Base-by-base conservation (phyloP, 2,888 invertebrate species). In the Pocota personata region DNA sequence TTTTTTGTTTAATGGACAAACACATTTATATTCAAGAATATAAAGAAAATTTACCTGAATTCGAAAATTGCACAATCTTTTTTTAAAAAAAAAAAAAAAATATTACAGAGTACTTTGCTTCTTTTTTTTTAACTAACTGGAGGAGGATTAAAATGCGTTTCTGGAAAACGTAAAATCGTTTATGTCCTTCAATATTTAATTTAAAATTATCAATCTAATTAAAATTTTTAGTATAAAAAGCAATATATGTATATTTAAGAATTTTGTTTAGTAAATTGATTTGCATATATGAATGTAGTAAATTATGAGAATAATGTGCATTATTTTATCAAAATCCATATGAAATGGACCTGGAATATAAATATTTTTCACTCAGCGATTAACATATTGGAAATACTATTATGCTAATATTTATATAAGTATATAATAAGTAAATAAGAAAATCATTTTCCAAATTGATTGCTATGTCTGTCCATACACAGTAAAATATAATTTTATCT, bases 401-500 rank as follows among this genome's bases (percentile, higher is more conserved):
- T 40, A 58, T 58, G 37, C 14, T 58, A 16, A 43, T 55, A 12
- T 67, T 24, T 67, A 16, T 48, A 32, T 57, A 69, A 16, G 19
- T 40, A 52, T 52, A 37, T 21, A 43, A 8, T 52, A 50, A 27
- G 37, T 30, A 37, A 64, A 46, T 60, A 52, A 35, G 12, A 69
- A 66, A 55, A 40, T 40, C 16, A 30, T 82, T 73, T 82, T 82
- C 86, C 87, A 83, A 87, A 87, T 78, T 69, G 87, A 87, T 87
- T 82, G 87, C 78, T 69, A 87, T 87, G 87, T 82, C 87, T 87
- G 83, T 83, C 78, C 83, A 83, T 82, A 83, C 66, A 87, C 58
- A 67, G 80, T 71, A 87, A 87, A 83, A 78, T 83, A 78, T 71
- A 72, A 78, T 82, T 87, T 87, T 82, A 83, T 75, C 69, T 82